These are phyloP conservation scores for Leptoteleia sp. DNA, from an alignment of 1,140 invertebrate species.

Conservation along the genomic window DNA sequence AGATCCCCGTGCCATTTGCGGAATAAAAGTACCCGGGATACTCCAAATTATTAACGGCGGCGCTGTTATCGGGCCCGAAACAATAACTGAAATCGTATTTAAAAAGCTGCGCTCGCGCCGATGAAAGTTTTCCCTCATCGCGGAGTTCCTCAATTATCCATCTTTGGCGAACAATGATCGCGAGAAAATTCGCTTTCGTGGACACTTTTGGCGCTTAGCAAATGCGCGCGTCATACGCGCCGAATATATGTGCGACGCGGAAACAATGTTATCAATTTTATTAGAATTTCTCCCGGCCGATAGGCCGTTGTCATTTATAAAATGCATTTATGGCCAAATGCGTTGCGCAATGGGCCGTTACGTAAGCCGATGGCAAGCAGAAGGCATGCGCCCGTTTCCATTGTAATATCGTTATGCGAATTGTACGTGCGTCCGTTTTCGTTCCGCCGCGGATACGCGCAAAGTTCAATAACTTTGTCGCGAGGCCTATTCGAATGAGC, in stretches of 20 bases:
- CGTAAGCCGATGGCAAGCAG: constrained; percentile 39
- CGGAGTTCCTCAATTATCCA: constrained; percentile 54
- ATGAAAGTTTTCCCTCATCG: constrained; percentile 48
- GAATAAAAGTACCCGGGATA: neutral
- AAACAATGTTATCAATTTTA: constrained; percentile 61
- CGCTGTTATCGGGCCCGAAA: constrained; percentile 2
- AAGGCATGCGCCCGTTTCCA: constrained; percentile 39
- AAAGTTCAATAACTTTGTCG: constrained; percentile 46
- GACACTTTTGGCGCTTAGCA: constrained; percentile 18
- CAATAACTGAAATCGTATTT: constrained; percentile 16
- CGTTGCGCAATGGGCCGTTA: constrained; percentile 48
- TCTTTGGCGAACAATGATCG: constrained; percentile 58
- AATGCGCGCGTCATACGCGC: constrained; percentile 28
- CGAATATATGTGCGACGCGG: constrained; percentile 3
- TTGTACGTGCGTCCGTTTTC: constrained; percentile 1
- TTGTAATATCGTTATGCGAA: constrained; percentile 50
- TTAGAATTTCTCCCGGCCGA: constrained; percentile 45
- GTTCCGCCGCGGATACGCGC: neutral
- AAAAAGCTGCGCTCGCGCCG: neutral
- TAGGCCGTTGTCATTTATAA: constrained; percentile 48
- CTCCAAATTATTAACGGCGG: constrained; percentile 5
- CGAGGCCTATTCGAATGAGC: constrained; percentile 23
- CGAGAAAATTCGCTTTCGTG: constrained; percentile 49
- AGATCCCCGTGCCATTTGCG: constrained; percentile 27
- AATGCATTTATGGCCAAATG: constrained; percentile 56